Evolutionary conservation across 2,797 vertebrate genomes (phyloP).

Genomic region (Platalea minor): DNA sequence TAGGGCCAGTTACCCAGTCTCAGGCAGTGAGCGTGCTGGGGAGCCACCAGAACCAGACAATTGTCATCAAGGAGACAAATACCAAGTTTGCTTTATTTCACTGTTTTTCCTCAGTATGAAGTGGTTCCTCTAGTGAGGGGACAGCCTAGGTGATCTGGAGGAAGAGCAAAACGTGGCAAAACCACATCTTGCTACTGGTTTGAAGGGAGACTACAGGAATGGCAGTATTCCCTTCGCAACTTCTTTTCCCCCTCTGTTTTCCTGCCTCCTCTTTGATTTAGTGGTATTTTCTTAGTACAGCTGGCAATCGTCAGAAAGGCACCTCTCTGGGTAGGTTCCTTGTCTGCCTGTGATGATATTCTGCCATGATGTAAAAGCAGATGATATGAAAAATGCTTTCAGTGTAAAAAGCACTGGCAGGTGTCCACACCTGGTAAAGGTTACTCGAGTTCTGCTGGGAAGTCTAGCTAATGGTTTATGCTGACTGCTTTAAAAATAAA

Average conservation of each 20-base stretch:
- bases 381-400: neutral
- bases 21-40: neutral
- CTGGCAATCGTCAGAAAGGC: neutral
- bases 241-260: neutral
- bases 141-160: neutral
- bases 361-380: neutral
- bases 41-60: neutral
- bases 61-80: neutral
- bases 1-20: neutral
- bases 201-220: neutral
- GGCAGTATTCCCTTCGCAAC: neutral
- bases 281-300: neutral
- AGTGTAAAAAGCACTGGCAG: neutral
- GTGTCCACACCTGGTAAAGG: neutral
- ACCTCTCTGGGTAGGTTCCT: neutral
- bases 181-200: neutral
- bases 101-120: neutral
- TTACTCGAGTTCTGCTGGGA: neutral
- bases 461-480: neutral
- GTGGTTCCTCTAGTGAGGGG: neutral
- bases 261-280: neutral
- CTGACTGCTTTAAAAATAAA: neutral
- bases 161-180: neutral
- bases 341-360: neutral
- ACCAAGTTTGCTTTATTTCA: neutral